Evolutionary conservation across 2,888 invertebrate genomes (phyloP).

Genomic region (Slavum lentiscoides): DNA sequence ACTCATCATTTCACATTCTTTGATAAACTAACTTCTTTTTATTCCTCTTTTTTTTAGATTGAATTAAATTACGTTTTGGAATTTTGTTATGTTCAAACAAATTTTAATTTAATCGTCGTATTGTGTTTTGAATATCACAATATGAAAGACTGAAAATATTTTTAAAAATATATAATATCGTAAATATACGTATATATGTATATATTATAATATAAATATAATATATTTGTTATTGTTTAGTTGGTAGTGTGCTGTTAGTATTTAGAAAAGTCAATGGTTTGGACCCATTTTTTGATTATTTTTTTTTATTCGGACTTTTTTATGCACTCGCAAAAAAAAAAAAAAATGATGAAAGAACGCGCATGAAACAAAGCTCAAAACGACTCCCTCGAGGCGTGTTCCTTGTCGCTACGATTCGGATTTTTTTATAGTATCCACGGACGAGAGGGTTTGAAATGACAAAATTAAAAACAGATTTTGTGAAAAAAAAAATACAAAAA

Average conservation of each 20-base stretch:
- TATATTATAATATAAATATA: not conserved
- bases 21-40: not conserved
- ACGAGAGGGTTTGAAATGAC: not conserved
- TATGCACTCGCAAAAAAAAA: conserved; percentile 4
- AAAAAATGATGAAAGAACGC: conserved; percentile 29
- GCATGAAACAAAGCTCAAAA: conserved; percentile 46
- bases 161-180: too few relatives aligned
- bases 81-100: not conserved
- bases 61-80: not conserved
- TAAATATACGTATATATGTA: too few relatives aligned
- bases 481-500: not conserved
- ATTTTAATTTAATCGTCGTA: not conserved
- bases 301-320: conserved; percentile 11
- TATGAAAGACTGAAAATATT: not conserved
- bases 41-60: not conserved
- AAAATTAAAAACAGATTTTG: conserved; percentile 38
- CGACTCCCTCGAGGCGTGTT: conserved; percentile 36
- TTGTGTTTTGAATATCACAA: not conserved
- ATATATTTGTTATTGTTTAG: not conserved
- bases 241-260: not conserved
- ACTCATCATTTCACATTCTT: not conserved
- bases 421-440: conserved; percentile 6
- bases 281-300: not conserved
- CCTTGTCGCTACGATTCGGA: conserved; percentile 11
- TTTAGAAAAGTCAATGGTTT: not conserved